These are phyloP conservation scores for Holocentrus rufus DNA, from an alignment of 2,797 vertebrate genomes.

Conservation along the genomic window DNA sequence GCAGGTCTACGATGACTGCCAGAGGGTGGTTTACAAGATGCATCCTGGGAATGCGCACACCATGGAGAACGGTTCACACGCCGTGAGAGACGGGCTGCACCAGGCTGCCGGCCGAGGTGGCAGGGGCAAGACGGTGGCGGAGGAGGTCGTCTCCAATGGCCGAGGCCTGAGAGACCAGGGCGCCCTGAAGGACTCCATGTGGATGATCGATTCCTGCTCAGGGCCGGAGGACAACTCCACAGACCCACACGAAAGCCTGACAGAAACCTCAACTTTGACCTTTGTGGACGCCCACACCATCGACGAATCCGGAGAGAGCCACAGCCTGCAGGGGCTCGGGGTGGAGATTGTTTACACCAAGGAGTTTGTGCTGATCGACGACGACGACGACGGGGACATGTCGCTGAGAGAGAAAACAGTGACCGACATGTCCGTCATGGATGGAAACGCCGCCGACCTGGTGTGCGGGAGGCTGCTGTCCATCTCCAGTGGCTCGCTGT, in stretches of 20 bases:
- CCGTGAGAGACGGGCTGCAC: slow-evolving; percentile 82
- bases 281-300: slow-evolving; percentile 89
- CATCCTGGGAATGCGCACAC: slow-evolving; percentile 81
- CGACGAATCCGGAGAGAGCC: slow-evolving; percentile 87
- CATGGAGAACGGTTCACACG: slow-evolving; percentile 84
- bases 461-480: slow-evolving; percentile 89
- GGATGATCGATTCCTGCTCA: slow-evolving; percentile 67
- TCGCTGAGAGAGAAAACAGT: slow-evolving; percentile 94
- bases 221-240: slow-evolving; percentile 78
- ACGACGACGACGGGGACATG: slow-evolving; percentile 95
- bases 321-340: slow-evolving; percentile 86
- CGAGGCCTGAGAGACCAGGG: slow-evolving; percentile 75
- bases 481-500: slow-evolving; percentile 88
- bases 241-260: slow-evolving; percentile 80
- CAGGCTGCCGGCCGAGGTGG: slow-evolving; percentile 79
- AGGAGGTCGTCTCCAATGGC: slow-evolving; percentile 65
- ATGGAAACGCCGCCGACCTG: slow-evolving; percentile 91
- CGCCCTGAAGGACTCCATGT: slow-evolving; percentile 35
- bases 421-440: slow-evolving; percentile 88
- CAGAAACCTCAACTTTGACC: slow-evolving; percentile 89
- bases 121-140: slow-evolving; percentile 68
- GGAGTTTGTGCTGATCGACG: slow-evolving; percentile 93
- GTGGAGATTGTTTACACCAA: slow-evolving; percentile 83
- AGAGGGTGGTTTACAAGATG: slow-evolving; percentile 88
- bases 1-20: slow-evolving; percentile 88